Percentiles rank a stretch among this genome's conserved stretches.
phyloP scores from a whole-genome alignment of 2,797 vertebrate species.

The Microctenopoma lineatum region DNA sequence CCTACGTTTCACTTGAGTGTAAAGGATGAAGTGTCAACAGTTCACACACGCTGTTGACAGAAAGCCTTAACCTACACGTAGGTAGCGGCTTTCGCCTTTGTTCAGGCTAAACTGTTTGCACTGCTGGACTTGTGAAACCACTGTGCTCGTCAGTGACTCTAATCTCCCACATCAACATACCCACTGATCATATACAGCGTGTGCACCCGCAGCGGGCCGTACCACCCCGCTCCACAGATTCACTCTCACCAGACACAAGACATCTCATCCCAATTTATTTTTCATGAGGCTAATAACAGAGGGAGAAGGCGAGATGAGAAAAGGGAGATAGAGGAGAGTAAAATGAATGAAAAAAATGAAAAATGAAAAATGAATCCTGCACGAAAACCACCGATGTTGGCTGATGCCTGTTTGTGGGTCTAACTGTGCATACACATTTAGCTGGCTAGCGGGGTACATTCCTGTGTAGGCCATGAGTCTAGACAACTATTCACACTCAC shows the following conservation, averaged over 20 bases:
- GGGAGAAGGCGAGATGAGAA: slow-evolving; percentile 11
- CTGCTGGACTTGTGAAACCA: slow-evolving; percentile 26
- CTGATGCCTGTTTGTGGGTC: no score
- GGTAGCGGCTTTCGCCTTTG: slow-evolving; percentile 5
- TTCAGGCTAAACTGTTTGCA: slow-evolving; percentile 24
- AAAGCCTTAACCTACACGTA: background rate
- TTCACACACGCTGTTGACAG: slow-evolving; percentile 2
- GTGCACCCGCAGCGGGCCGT: background rate
- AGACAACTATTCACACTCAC: no score
- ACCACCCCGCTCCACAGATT: background rate
- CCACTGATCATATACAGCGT: slow-evolving; percentile 21
- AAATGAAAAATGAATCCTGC: no score
- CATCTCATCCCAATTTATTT: slow-evolving; percentile 39
- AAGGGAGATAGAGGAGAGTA: slow-evolving; percentile 2
- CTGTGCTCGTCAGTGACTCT: slow-evolving; percentile 38
- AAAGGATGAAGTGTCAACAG: slow-evolving; percentile 2
- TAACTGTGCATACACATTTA: no score
- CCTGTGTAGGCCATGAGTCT: no score
- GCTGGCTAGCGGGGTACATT: no score
- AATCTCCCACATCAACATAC: slow-evolving; percentile 22
- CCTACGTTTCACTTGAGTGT: slow-evolving; percentile 8
- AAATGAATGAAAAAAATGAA: no score
- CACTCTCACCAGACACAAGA: slow-evolving; percentile 14
- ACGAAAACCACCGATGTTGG: no score
- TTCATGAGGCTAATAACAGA: slow-evolving; percentile 51